Evolutionary conservation across 1,140 invertebrate species (phyloP), one percentile per base, ranked within the genome.

Genomic region (Mamestra configurata): DNA sequence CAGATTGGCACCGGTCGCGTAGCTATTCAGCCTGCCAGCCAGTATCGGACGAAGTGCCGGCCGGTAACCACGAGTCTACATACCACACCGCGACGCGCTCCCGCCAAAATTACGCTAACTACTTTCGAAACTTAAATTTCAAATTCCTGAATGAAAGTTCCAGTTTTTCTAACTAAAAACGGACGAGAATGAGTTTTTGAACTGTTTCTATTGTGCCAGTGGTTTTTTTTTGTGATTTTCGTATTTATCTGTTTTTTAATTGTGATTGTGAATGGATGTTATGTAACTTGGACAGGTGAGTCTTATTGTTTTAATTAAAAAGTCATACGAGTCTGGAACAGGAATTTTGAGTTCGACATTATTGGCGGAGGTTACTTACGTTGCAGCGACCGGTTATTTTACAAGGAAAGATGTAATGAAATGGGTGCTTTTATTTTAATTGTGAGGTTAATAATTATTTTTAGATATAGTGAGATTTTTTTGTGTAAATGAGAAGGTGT

Each of bases 51-150:
- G 24, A 27, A 10, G 27, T 4, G 79, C 79, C 73, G 73, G 66
- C 66, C 40, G 43, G 40, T 71, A 2, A 0, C 66, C n/a, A 80
- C 73, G 73, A 46, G 6, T 24, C 0, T 20, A 0, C 27, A 20
- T 24, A 27, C 24, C 40, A 31, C 43, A 15, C 24, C 0, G 51
- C 27, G 13, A 8, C 20, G 5, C 64, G 73, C 46, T 49, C 66
- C 79, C 79, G 79, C 79, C 72, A 80, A 77, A 80, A 77, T 57
- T 77, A 72, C 53, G 73, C 20, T 75, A 27, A 53, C 27, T 35
- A 75, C 59, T 68, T 76, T 76, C 59, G 55, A 64, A 72, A 68
- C 59, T 71, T 15, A 20, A 73, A 24, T 22, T 22, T 18, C 3
- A 10, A 43, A 55, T 40, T 13, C 15, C 31, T 37, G 51, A 73